Evolutionary conservation across 1,140 invertebrate genomes (phyloP).

Genomic region (Drosophila neocordata): DNA sequence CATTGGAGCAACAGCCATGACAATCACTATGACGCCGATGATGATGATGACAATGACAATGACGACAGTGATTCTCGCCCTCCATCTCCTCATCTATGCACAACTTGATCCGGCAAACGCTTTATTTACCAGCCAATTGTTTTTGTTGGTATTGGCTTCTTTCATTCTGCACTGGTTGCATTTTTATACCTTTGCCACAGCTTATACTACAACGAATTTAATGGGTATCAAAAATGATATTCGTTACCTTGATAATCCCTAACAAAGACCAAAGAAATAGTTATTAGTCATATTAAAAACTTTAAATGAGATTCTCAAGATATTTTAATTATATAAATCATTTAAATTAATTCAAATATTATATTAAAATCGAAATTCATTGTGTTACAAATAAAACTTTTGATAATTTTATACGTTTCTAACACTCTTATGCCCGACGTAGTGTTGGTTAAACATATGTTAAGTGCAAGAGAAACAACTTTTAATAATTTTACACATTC

Average conservation of each 20-base stretch:
- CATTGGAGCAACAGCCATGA: constrained; percentile 9
- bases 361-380: too few relatives aligned
- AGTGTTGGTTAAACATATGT: too few relatives aligned
- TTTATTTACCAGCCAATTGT: constrained; percentile 60
- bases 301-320: too few relatives aligned
- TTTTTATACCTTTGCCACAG: constrained; percentile 41
- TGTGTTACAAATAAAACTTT: too few relatives aligned
- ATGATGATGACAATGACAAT: neutral
- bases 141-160: constrained; percentile 43
- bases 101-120: constrained; percentile 36
- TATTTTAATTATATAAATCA: too few relatives aligned
- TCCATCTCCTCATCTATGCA: constrained; percentile 27
- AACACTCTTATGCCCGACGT: too few relatives aligned
- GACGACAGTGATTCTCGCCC: constrained; percentile 3
- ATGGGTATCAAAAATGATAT: neutral
- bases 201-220: neutral
- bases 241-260: neutral
- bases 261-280: too few relatives aligned
- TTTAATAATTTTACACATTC: too few relatives aligned
- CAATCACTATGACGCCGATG: neutral
- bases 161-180: constrained; percentile 49
- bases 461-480: too few relatives aligned
- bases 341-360: too few relatives aligned
- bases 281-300: too few relatives aligned
- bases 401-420: too few relatives aligned